Evolutionary conservation across 2,888 invertebrate species (phyloP).

Genomic region (Mythimna vitellina): DNA sequence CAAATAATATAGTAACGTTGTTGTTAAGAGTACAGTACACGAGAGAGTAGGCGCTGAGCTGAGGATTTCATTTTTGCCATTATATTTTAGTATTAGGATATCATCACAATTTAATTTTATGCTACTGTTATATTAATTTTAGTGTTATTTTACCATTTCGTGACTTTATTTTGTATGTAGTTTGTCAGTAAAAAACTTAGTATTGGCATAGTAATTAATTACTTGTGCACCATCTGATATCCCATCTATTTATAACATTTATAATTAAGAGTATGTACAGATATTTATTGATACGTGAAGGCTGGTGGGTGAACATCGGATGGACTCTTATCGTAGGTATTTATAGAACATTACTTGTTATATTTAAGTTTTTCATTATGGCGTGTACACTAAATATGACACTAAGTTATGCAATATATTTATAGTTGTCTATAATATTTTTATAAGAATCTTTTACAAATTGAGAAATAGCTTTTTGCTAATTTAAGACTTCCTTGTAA

Average conservation of each 20-base stretch:
- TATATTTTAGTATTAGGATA: slow-evolving; percentile 72
- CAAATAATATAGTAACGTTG: slow-evolving; percentile 62
- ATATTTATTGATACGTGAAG: slow-evolving; percentile 84
- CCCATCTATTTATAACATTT: slow-evolving; percentile 68
- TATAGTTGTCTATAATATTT: slow-evolving; percentile 84
- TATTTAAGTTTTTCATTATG: slow-evolving; percentile 77
- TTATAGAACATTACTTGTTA: slow-evolving; percentile 78
- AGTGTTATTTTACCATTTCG: slow-evolving; percentile 65
- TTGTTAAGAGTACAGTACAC: slow-evolving; percentile 75
- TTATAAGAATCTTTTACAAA: slow-evolving; percentile 81
- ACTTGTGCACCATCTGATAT: slow-evolving; percentile 66
- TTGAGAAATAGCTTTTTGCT: slow-evolving; percentile 74
- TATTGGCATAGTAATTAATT: slow-evolving; percentile 53
- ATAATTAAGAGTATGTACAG: slow-evolving; percentile 83
- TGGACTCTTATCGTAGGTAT: slow-evolving; percentile 73
- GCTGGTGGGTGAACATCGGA: slow-evolving; percentile 78
- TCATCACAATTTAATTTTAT: slow-evolving; percentile 78
- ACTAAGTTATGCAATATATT: slow-evolving; percentile 83
- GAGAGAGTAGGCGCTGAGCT: slow-evolving; percentile 66
- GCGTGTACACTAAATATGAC: slow-evolving; percentile 79
- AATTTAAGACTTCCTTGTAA: slow-evolving; percentile 71
- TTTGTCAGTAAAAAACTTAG: slow-evolving; percentile 57
- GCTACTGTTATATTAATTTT: slow-evolving; percentile 71
- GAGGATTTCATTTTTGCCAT: slow-evolving; percentile 77
- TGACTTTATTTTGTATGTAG: slow-evolving; percentile 63